Conservation (phyloP, 2,797 vertebrate genomes). For the Oophaga sylvatica region DNA sequence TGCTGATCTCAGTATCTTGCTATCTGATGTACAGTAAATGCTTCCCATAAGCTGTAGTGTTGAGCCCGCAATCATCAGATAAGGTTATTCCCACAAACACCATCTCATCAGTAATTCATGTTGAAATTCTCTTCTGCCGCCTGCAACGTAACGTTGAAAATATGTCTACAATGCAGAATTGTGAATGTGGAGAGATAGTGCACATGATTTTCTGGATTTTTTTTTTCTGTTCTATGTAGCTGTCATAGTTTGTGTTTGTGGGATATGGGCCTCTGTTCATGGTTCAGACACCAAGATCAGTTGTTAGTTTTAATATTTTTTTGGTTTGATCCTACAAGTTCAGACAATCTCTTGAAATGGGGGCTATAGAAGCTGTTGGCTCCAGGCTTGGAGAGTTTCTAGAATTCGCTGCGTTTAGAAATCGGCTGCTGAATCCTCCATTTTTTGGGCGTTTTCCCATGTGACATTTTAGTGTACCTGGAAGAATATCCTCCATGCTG, state of each 20-base stretch:
- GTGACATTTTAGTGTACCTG: no score
- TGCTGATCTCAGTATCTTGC: constrained; percentile 10
- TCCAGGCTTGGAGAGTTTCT: no score
- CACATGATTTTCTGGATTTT: no score
- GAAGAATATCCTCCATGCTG: no score
- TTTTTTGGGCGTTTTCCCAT: no score
- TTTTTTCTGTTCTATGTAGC: no score
- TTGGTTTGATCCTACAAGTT: no score
- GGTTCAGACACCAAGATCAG: not conserved
- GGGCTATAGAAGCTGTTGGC: no score
- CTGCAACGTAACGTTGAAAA: not conserved
- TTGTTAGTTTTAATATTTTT: no score
- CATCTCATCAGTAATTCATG: not conserved
- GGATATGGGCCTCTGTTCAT: not conserved
- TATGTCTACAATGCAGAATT: not conserved
- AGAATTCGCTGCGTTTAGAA: no score
- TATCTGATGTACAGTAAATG: not conserved
- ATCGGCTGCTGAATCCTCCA: no score
- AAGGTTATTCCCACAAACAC: not conserved
- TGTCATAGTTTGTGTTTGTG: not conserved
- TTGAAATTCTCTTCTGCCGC: not conserved
- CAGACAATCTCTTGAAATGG: no score
- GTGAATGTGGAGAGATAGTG: not conserved
- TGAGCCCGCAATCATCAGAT: not conserved
- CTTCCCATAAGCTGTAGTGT: not conserved